Conservation (phyloP, 2,888 invertebrate species). For the Cheilosia variabilis region DNA sequence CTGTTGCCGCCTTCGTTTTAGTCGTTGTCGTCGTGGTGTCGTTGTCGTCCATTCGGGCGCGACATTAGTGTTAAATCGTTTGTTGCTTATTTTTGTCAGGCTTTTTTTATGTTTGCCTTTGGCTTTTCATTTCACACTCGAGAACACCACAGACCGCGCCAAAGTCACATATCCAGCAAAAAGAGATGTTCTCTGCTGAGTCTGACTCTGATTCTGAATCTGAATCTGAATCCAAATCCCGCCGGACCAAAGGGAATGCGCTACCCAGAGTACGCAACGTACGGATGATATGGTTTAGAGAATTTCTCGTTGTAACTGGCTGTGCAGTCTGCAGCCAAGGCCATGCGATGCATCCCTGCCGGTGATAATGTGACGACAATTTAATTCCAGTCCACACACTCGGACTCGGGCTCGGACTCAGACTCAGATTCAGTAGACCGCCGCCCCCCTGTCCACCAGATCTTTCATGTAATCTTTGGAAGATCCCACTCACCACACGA, state of each 20-base stretch:
- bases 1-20: constrained; percentile 19
- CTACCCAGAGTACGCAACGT: constrained; percentile 34
- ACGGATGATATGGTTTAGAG: constrained; percentile 56
- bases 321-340: constrained; percentile 56
- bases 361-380: constrained; percentile 72
- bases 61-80: constrained; percentile 76
- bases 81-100: constrained; percentile 73
- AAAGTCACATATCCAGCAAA: constrained; percentile 40
- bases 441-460: constrained; percentile 13
- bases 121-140: constrained; percentile 64
- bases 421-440: not conserved
- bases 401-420: not conserved
- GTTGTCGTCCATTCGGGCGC: constrained; percentile 50
- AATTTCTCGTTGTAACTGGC: constrained; percentile 25
- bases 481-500: constrained; percentile 74
- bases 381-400: constrained; percentile 67
- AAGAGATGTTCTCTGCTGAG: constrained; percentile 30
- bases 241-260: constrained; percentile 9
- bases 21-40: constrained; percentile 7
- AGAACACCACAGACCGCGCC: not conserved
- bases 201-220: constrained; percentile 20
- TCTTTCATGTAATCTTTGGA: constrained; percentile 63
- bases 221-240: constrained; percentile 9
- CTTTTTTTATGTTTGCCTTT: constrained; percentile 4
- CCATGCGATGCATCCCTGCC: constrained; percentile 63